phyloP scores from a whole-genome alignment of 2,797 vertebrate species.

The Urocyon cinereoargenteus region DNA sequence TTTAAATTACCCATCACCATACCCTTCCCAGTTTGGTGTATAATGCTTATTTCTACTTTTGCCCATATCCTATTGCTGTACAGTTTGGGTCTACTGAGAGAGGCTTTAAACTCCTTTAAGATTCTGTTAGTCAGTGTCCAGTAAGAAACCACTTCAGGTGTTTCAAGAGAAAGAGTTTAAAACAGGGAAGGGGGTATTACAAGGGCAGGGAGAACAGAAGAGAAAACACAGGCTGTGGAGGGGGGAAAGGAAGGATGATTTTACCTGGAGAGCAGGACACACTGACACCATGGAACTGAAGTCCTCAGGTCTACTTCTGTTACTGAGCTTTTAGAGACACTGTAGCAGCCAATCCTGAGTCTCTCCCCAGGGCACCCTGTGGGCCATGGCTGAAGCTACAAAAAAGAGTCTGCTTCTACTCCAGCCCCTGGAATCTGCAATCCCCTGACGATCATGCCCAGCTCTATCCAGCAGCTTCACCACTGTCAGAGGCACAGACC shows the following conservation, averaged over 20 bases:
- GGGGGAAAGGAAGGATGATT: background rate
- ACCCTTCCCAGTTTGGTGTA: background rate
- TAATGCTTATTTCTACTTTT: background rate
- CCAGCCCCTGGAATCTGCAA: background rate
- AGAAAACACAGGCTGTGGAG: background rate
- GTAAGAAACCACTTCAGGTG: background rate
- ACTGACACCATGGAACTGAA: background rate
- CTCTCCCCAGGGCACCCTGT: no score
- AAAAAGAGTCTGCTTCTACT: background rate
- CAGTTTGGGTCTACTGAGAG: background rate
- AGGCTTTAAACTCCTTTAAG: background rate
- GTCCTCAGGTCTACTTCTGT: no score
- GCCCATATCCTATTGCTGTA: background rate
- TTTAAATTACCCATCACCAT: background rate
- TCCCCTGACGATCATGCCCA: background rate
- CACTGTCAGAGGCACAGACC: background rate
- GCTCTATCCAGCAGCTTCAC: background rate
- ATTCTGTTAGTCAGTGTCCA: background rate
- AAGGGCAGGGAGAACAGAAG: background rate
- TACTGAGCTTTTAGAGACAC: background rate
- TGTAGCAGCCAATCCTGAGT: background rate
- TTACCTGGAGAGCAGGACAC: no score
- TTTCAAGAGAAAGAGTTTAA: background rate
- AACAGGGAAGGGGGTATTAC: background rate
- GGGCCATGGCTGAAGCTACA: no score